Evolutionary conservation across 2,888 invertebrate species (phyloP).

Genomic region (Zele albiditarsus): DNA sequence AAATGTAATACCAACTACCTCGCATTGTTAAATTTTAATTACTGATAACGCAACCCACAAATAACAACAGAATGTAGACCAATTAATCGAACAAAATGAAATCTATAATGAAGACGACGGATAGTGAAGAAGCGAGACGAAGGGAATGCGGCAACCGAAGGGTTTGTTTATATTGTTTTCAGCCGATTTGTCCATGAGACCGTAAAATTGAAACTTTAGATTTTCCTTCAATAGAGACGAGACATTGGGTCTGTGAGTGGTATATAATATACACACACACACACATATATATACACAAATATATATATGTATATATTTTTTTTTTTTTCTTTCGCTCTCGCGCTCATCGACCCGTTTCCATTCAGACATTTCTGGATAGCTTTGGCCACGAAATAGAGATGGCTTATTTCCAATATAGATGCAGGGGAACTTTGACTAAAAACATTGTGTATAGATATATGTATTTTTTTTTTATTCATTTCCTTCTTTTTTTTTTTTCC

Average conservation of each 20-base stretch:
- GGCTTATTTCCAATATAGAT: conserved; percentile 44
- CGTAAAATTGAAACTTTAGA: conserved; percentile 46
- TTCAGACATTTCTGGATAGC: conserved; percentile 32
- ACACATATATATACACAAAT: no score
- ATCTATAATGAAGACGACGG: conserved; percentile 31
- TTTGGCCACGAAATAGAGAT: conserved; percentile 40
- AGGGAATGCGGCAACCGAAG: not conserved
- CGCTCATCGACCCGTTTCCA: conserved; percentile 32
- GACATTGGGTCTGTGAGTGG: conserved; percentile 32
- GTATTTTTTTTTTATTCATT: conserved; percentile 6
- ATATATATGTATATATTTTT: not conserved
- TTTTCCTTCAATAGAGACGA: conserved; percentile 42
- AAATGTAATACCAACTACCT: not conserved
- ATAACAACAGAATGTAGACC: not conserved
- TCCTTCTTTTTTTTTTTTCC: conserved; percentile 8
- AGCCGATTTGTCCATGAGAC: conserved; percentile 37
- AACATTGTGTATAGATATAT: not conserved
- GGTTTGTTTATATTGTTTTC: conserved; percentile 33
- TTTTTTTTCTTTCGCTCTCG: conserved; percentile 11
- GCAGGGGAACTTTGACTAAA: conserved; percentile 31
- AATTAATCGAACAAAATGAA: conserved; percentile 32
- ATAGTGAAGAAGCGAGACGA: not conserved
- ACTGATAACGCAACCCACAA: not conserved
- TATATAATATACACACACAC: not conserved
- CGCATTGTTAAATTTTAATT: not conserved